Evolutionary conservation across 2,888 invertebrate genomes (phyloP), one percentile per base, ranked within the genome.

Genomic region (Xestia ashworthii): DNA sequence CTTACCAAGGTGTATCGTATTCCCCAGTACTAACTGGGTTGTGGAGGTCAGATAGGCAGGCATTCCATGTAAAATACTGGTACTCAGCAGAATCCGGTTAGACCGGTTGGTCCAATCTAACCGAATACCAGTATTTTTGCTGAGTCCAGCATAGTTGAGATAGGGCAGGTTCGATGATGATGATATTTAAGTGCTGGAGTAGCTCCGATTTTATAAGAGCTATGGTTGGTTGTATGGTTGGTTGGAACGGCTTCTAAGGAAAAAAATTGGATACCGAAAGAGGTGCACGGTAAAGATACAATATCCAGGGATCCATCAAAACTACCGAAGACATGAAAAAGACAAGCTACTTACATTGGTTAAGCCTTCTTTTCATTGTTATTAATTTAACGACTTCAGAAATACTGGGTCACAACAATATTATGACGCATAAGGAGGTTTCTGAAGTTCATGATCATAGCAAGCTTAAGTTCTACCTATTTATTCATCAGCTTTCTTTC

Each of bases 401-500:
- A 58, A 19, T 50, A 58, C 32, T 58, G 12, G 11, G 19, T 46
- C n/a, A n/a, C 11, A 9, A 22, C 16, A 14, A 14, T 3, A 72
- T 46, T 46, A 44, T 25, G 14, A 58, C 48, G 44, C 32, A 65
- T 46, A 19, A 16, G 46, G 25, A 50, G 14, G 9, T 74, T 66
- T 75, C 53, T 65, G 22, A 74, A 25, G 48, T 50, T 64, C 58
- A n/a, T 46, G 48, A 12, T n/a, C 11, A 55, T 55, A 11, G 5
- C 8, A 64, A 62, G 50, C 55, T 22, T 38, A 50, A 46, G 22
- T 46, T 48, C 8, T 41, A 41, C 14, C 74, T 62, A 55, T 25
- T 66, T 82, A 82, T 76, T 71, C 53, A 78, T 73, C 67, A 73
- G 76, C 58, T 76, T 81, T 78, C 71, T 68, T 68, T 70, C 66